A percentile compares a stretch with the other conserved stretches of the same genome.
Evolutionary conservation across 2,797 vertebrate species (phyloP).

Genomic region (Perodicticus potto): DNA sequence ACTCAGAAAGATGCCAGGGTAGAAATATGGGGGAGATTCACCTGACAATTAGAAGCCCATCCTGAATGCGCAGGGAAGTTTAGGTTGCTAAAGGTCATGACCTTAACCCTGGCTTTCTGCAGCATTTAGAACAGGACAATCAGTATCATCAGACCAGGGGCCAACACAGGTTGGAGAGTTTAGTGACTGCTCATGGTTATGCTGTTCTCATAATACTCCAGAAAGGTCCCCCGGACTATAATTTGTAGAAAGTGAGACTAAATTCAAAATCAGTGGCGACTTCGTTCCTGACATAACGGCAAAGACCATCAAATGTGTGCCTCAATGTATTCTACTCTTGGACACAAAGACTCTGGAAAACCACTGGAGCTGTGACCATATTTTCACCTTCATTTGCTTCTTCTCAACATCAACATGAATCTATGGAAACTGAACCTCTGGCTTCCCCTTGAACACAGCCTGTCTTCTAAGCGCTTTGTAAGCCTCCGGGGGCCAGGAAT

Average conservation of each 20-base stretch:
- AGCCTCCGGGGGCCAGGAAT: neutral
- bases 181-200: neutral
- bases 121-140: neutral
- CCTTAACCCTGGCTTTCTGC: neutral
- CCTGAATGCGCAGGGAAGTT: neutral
- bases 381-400: neutral
- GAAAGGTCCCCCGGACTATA: neutral
- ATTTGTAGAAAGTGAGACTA: neutral
- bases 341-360: neutral
- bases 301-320: neutral
- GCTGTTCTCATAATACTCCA: neutral
- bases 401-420: neutral
- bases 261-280: neutral
- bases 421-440: neutral
- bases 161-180: neutral
- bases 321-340: neutral
- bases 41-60: neutral
- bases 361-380: fast-evolving
- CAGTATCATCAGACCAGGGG: neutral
- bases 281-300: neutral
- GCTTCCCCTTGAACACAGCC: neutral
- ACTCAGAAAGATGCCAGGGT: neutral
- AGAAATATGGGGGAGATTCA: neutral
- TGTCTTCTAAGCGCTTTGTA: neutral
- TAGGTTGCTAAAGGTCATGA: neutral